Evolutionary conservation across 2,113 vertebrate species (phyloP).

Genomic region (Regulus satrapa): DNA sequence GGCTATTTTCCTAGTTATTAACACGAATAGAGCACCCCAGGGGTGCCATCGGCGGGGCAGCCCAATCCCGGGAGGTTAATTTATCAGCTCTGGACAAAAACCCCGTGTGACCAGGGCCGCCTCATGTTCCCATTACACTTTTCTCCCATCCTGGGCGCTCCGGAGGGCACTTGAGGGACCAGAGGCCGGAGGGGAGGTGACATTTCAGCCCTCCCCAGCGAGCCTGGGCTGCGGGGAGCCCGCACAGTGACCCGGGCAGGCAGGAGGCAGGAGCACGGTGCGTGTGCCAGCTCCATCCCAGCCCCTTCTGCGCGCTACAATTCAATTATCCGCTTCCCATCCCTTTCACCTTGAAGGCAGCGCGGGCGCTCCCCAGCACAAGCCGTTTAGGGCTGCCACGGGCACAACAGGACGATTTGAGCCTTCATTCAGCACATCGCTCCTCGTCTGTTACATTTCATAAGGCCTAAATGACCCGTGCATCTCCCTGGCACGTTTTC

Average conservation of each 20-base stretch:
- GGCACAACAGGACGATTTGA: not conserved
- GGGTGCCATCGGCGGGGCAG: conserved; percentile 17
- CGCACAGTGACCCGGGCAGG: no score
- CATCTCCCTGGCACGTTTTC: not conserved
- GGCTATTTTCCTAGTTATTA: conserved; percentile 5
- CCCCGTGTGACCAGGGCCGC: not conserved
- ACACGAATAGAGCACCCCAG: conserved; percentile 47
- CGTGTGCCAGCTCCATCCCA: not conserved
- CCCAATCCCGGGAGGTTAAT: conserved; percentile 54
- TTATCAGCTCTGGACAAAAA: conserved; percentile 35
- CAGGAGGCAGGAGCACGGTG: not conserved
- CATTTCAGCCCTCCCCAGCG: not conserved
- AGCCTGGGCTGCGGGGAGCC: not conserved
- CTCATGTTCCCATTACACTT: conserved; percentile 2
- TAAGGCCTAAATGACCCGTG: not conserved
- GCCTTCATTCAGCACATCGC: not conserved
- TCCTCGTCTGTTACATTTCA: not conserved
- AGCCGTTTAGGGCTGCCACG: not conserved
- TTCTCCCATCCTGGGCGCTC: not conserved
- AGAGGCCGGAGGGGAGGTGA: not conserved
- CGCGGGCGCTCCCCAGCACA: not conserved
- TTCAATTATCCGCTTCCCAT: not conserved
- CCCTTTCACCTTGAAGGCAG: not conserved
- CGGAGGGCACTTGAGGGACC: not conserved
- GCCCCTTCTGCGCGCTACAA: fast-evolving